Base-by-base conservation (phyloP, 2,113 vertebrate species). In the Aphyosemion australe region DNA sequence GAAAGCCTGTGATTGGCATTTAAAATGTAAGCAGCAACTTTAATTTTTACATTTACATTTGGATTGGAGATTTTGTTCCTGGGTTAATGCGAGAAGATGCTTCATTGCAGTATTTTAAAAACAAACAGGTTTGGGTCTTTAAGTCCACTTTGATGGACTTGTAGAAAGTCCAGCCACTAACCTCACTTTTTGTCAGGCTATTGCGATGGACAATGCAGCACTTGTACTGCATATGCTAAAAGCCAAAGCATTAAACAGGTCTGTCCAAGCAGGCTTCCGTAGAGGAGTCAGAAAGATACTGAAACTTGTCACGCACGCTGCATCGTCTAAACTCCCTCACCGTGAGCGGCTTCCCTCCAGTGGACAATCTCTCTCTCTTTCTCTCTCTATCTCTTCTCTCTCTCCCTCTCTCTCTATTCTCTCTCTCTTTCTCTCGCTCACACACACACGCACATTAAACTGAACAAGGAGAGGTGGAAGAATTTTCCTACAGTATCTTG, bases 291-390 rank as follows among this genome's bases (percentile, higher is more conserved):
- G 60, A 66, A 49, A 79, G 68, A 74, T 72, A 54, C 76, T 78
- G 79, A 68, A 83, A 86, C 85, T 85, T 86, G 83, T 85, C 80
- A 86, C 83, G 82, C 83, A 80, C 61, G 68, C 84, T 79, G 80
- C 84, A 83, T 85, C 75, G 34, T 75, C 85, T 63, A 81, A 87
- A 81, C 83, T 87, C 84, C 60, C 49, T 74, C 74, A 70, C 72
- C 53, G 9, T 65, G 56, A 77, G 42, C 70, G 58, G 62, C 61
- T 79, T 76, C 69, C 54, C 72, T 74, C 78, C 71, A 47, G 45
- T 7, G 1, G 8, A 18, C 15, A 47, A n/a, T 26, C 26, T 26
- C 26, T 26, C 26, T 26, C 26, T 26, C 26, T 26, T 5, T 26
- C 26, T 26, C 26, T 26, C 26, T 26, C 26, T 26, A 2, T 26